phyloP scores from a whole-genome alignment of 2,888 invertebrate species.

The Agrochola circellaris region DNA sequence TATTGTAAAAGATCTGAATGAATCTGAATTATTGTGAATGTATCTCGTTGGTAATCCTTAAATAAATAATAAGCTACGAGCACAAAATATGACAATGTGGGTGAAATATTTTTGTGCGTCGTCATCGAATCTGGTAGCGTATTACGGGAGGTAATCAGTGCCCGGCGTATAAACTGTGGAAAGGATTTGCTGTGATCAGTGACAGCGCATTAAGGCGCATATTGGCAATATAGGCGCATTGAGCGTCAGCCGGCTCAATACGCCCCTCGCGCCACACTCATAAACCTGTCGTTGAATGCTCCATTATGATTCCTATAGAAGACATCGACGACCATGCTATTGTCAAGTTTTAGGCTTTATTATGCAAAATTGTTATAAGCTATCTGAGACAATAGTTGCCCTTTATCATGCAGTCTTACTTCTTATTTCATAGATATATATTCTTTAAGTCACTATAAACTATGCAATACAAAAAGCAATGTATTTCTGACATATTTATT shows the following conservation, averaged over 20 bases:
- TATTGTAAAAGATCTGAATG: too few relatives aligned
- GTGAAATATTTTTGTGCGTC: constrained; percentile 45
- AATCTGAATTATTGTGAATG: too few relatives aligned
- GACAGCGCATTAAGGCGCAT: constrained; percentile 63
- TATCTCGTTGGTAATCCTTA: too few relatives aligned
- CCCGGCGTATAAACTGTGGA: constrained; percentile 51
- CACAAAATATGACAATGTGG: constrained; percentile 35
- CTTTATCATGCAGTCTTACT: neutral
- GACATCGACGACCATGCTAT: constrained; percentile 28
- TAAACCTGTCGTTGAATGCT: constrained; percentile 58
- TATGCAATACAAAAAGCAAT: neutral
- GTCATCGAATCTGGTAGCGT: constrained; percentile 54
- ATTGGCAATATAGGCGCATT: constrained; percentile 64
- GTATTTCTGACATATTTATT: neutral
- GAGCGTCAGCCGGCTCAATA: constrained; percentile 57
- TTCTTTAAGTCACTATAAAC: neutral
- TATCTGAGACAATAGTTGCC: constrained; percentile 6
- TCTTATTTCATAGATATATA: neutral
- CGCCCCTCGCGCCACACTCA: constrained; percentile 48
- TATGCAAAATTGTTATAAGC: neutral
- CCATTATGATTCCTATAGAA: constrained; percentile 47
- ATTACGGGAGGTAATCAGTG: constrained; percentile 56
- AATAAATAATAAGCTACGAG: too few relatives aligned
- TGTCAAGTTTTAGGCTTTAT: constrained; percentile 37
- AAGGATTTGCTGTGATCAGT: constrained; percentile 61